phyloP scores from a whole-genome alignment of 2,888 invertebrate species.

The Leucania comma region DNA sequence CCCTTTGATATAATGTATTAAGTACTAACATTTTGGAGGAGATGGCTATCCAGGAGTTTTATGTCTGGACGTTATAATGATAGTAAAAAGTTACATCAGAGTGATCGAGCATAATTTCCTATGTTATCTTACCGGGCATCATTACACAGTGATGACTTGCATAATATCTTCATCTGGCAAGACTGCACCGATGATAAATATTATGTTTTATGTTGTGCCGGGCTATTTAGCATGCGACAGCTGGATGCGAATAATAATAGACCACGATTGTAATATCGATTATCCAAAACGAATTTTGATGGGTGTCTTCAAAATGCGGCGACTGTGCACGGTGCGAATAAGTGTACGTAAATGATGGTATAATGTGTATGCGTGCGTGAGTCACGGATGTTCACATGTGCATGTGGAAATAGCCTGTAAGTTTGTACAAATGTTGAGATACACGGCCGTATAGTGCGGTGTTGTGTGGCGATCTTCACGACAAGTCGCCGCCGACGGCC shows the following conservation, averaged over 20 bases:
- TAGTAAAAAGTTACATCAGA: conserved; percentile 62
- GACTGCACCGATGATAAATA: conserved; percentile 57
- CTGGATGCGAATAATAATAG: conserved; percentile 68
- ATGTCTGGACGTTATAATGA: conserved; percentile 45
- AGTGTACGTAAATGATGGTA: conserved; percentile 79
- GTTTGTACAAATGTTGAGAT: conserved; percentile 86
- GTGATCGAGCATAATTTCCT: conserved; percentile 68
- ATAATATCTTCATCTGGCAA: conserved; percentile 71
- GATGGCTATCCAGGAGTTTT: conserved; percentile 45
- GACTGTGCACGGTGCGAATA: conserved; percentile 73
- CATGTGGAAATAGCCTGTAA: conserved; percentile 87
- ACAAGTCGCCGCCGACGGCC: conserved; percentile 82
- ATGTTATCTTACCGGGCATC: conserved; percentile 60
- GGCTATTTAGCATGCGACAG: conserved; percentile 69
- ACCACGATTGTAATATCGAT: conserved; percentile 74
- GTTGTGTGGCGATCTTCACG: conserved; percentile 81
- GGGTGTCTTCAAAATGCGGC: conserved; percentile 74
- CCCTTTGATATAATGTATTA: conserved; percentile 62
- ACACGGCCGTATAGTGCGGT: conserved; percentile 71
- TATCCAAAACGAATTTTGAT: conserved; percentile 80
- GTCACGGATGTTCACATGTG: conserved; percentile 87
- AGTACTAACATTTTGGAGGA: conserved; percentile 48
- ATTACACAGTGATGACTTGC: conserved; percentile 71
- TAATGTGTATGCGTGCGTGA: conserved; percentile 86
- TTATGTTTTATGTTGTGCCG: conserved; percentile 54